These are phyloP conservation scores for Notoglanidium macrostoma DNA, from an alignment of 2,797 vertebrate species.

Conservation along the genomic window DNA sequence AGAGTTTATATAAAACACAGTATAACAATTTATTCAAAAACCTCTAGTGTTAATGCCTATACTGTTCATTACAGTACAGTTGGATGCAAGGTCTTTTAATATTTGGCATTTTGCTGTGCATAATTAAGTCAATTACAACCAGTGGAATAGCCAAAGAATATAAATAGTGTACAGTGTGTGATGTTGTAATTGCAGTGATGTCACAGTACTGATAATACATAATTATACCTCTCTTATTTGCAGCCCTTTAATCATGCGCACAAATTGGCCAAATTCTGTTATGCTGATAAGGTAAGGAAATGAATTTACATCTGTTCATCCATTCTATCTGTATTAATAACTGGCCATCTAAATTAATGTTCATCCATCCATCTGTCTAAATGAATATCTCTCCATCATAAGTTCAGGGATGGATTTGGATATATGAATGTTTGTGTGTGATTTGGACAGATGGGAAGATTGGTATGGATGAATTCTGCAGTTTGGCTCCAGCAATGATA, in stretches of 20 bases:
- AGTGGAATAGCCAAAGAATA: not conserved
- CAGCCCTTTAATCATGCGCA: slow-evolving; percentile 92
- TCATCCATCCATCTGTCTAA: not conserved
- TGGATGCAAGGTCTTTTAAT: not conserved
- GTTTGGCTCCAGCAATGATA: not conserved
- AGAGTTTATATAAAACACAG: not conserved
- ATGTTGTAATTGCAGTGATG: not conserved
- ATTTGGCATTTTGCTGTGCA: not conserved
- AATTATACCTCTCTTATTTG: slow-evolving; percentile 8
- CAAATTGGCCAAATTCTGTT: slow-evolving; percentile 93
- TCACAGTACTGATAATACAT: slow-evolving; percentile 17
- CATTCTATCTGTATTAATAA: too few relatives aligned
- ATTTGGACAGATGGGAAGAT: not conserved
- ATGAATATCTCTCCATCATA: not conserved
- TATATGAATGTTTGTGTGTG: not conserved
- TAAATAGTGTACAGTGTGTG: not conserved
- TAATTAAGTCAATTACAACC: not conserved
- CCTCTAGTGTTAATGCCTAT: not conserved
- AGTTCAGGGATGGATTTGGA: not conserved
- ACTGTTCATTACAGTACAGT: not conserved
- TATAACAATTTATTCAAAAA: not conserved
- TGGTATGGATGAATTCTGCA: not conserved
- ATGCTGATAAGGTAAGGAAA: slow-evolving; percentile 86
- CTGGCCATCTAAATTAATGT: not conserved
- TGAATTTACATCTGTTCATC: not conserved